These are phyloP conservation scores for Volucella zonaria DNA, from an alignment of 2,888 invertebrate genomes.

Conservation along the genomic window DNA sequence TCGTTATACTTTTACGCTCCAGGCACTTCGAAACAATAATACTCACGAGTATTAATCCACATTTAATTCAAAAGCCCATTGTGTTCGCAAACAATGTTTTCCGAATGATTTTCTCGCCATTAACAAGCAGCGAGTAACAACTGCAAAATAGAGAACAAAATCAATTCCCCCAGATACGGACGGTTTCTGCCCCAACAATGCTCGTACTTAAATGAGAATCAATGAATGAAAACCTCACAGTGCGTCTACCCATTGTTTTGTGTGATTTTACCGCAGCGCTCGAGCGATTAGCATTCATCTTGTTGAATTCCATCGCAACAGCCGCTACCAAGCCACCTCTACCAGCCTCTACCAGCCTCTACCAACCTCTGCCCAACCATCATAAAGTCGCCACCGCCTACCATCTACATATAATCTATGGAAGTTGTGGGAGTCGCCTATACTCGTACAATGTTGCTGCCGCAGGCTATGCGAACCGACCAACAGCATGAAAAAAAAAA, in stretches of 20 bases:
- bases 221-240: slow-evolving; percentile 57
- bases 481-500: slow-evolving; percentile 1
- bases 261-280: slow-evolving; percentile 60
- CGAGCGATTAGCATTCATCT: slow-evolving; percentile 60
- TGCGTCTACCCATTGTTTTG: slow-evolving; percentile 45
- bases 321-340: not conserved
- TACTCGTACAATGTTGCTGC: slow-evolving; percentile 25
- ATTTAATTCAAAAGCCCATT: slow-evolving; percentile 25
- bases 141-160: slow-evolving; percentile 4
- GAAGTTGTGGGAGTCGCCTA: slow-evolving; percentile 57
- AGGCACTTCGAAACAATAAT: slow-evolving; percentile 1
- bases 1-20: slow-evolving; percentile 2
- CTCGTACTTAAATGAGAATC: slow-evolving; percentile 1
- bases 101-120: slow-evolving; percentile 9
- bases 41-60: slow-evolving; percentile 3
- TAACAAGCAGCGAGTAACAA: not conserved
- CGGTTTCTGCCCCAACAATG: slow-evolving; percentile 23
- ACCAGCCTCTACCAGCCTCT: too few relatives aligned
- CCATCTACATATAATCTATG: slow-evolving; percentile 24
- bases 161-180: slow-evolving; percentile 17
- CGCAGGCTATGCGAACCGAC: slow-evolving; percentile 26
- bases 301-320: slow-evolving; percentile 50
- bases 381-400: not conserved
- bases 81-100: slow-evolving; percentile 17
- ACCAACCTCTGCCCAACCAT: too few relatives aligned